Evolutionary conservation across 2,888 invertebrate genomes (phyloP), one percentile per base, ranked within the genome.

Genomic region (Epirrhoe tristata): DNA sequence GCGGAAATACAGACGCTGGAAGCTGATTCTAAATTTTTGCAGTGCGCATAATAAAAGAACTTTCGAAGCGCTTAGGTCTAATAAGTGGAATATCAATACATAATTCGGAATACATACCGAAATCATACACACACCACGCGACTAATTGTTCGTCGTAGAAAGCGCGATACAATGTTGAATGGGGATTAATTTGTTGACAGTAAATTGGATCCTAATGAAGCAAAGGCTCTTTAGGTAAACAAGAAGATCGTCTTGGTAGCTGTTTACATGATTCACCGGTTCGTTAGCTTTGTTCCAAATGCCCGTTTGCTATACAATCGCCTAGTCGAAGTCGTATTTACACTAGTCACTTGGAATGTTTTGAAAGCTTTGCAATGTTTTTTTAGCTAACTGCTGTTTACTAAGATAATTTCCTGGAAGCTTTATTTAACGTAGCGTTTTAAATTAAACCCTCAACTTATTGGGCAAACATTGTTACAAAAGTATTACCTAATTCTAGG

Each of bases 161-260:
- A 68, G 60, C 64, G 17, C 65, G 58, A 79, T 81, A 88, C 84
- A 79, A 57, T 63, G 79, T 77, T 76, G 76, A 89, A 86, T 84
- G 43, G 83, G 87, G 88, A 90, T 92, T 91, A 91, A 93, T 91
- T 92, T 92, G 91, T 92, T 90, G 90, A 91, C 90, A 91, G 91
- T 88, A 89, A 92, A 93, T 93, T 92, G 91, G 90, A 93, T 93
- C 91, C 93, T 93, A 93, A 93, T 93, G 93, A 93, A 93, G 91
- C 93, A 93, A 93, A 93, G 93, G 92, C 91, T 88, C 90, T 91
- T 89, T 89, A 89, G 87, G 90, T 92, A 93, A 93, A 93, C 92
- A 93, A 91, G 90, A 89, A 90, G 88, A 89, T 89, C 90, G 90
- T 92, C 92, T 93, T 92, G 88, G 77, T 85, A 86, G 84, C 87